A percentile compares a stretch with the other conserved stretches of the same genome.
Evolutionary conservation across 2,888 invertebrate species (phyloP).

Genomic region (Drosophila monieri): DNA sequence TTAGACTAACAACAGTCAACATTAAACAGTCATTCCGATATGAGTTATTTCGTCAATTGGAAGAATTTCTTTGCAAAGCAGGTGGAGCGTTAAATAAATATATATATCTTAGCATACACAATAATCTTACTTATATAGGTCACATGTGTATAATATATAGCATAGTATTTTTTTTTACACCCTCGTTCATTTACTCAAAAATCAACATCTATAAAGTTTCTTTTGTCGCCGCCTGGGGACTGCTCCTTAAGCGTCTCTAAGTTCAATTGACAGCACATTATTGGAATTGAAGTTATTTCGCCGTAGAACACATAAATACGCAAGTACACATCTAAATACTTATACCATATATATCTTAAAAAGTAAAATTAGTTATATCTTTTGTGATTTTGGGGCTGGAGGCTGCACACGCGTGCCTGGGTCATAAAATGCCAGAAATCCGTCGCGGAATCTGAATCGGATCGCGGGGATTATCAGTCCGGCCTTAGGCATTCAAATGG

Average conservation of each 20-base stretch:
- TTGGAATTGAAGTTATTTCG: conserved; percentile 48
- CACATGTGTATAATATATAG: conserved; percentile 18
- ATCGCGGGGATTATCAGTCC: conserved; percentile 24
- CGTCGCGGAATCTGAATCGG: not conserved
- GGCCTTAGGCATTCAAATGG: conserved; percentile 18
- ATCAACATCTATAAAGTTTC: conserved; percentile 17
- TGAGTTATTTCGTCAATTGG: conserved; percentile 70
- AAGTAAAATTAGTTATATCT: conserved; percentile 2
- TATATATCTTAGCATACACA: conserved; percentile 31
- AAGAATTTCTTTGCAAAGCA: conserved; percentile 61
- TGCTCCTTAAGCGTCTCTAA: conserved; percentile 14
- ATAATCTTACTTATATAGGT: conserved; percentile 21
- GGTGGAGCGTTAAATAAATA: conserved; percentile 39
- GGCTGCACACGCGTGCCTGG: conserved; percentile 37
- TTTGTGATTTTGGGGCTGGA: conserved; percentile 8
- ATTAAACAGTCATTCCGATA: conserved; percentile 83
- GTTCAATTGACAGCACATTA: conserved; percentile 66
- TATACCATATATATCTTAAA: conserved; percentile 12
- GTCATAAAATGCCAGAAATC: conserved; percentile 1
- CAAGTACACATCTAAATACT: conserved; percentile 31
- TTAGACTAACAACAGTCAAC: conserved; percentile 81
- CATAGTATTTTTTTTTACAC: conserved; percentile 7
- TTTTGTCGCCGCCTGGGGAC: conserved; percentile 5
- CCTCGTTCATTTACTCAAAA: conserved; percentile 14
- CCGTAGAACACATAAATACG: conserved; percentile 61